A percentile compares a stretch with the other conserved stretches of the same genome.
These are phyloP conservation scores for Trichacis sp. DNA, from an alignment of 2,888 invertebrate species.

Conservation along the genomic window DNA sequence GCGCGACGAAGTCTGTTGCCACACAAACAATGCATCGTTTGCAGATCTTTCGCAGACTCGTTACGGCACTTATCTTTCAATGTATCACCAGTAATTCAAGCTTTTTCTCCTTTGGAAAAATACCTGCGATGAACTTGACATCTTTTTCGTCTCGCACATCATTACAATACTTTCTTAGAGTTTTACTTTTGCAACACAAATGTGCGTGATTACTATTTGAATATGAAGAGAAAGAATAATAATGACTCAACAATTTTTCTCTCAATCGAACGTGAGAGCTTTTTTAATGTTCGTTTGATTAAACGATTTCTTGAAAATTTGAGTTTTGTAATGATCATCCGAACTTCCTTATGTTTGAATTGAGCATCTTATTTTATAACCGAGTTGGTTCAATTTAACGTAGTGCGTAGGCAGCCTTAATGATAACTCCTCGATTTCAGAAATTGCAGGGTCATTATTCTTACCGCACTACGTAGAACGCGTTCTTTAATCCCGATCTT, in stretches of 20 bases:
- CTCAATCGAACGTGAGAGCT: no score
- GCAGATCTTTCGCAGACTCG: neutral
- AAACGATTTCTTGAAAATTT: no score
- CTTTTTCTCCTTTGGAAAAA: neutral
- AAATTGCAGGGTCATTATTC: slow-evolving; percentile 25
- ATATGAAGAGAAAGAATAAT: no score
- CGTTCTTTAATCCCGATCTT: neutral
- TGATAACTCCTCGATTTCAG: slow-evolving; percentile 15
- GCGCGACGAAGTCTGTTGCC: neutral
- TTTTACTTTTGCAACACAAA: neutral
- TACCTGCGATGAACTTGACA: slow-evolving; percentile 1
- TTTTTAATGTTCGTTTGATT: no score
- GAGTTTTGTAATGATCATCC: neutral
- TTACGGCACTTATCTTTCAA: neutral
- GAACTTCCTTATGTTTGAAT: neutral
- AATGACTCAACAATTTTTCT: no score
- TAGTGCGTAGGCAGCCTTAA: slow-evolving; percentile 18
- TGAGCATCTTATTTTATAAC: slow-evolving; percentile 3
- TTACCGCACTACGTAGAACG: neutral
- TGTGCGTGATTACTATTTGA: no score
- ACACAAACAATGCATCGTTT: neutral
- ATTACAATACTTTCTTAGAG: neutral
- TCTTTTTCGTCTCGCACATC: neutral
- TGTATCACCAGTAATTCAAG: no score
- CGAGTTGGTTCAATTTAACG: slow-evolving; percentile 21